Conservation (phyloP, 2,797 vertebrate species). For the Poeciliopsis gracilis region DNA sequence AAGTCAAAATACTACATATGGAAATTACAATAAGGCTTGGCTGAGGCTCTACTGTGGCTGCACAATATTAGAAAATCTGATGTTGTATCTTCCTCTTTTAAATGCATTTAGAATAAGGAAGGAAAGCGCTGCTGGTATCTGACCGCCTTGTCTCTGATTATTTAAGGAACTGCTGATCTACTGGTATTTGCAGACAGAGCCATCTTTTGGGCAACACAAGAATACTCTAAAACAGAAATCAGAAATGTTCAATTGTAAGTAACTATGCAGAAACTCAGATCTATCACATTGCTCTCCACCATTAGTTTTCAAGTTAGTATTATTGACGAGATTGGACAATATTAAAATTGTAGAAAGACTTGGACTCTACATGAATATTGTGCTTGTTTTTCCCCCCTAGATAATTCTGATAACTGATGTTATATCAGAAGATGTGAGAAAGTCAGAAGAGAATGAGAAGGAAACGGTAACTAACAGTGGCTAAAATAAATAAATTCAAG, state of each 20-base stretch:
- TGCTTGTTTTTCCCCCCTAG: background rate
- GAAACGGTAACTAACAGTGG: background rate
- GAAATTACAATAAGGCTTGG: background rate
- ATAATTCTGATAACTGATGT: background rate
- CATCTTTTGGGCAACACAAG: background rate
- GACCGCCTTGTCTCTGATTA: background rate
- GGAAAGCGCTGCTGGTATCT: background rate
- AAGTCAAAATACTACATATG: background rate
- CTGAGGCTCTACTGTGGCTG: background rate
- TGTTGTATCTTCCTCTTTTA: background rate
- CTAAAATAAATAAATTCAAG: background rate
- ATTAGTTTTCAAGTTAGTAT: background rate
- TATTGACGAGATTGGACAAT: background rate
- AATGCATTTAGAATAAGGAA: background rate
- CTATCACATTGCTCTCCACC: background rate
- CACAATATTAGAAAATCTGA: background rate
- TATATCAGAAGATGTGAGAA: background rate
- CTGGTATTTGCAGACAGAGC: background rate
- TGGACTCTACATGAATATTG: background rate
- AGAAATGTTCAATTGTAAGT: background rate
- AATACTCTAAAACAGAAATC: background rate
- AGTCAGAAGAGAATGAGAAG: background rate
- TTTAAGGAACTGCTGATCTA: slow-evolving; percentile 1
- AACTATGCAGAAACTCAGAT: background rate
- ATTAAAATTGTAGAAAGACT: background rate